Conservation (phyloP, 2,113 vertebrate species). For the Malurus alboscapulatus region DNA sequence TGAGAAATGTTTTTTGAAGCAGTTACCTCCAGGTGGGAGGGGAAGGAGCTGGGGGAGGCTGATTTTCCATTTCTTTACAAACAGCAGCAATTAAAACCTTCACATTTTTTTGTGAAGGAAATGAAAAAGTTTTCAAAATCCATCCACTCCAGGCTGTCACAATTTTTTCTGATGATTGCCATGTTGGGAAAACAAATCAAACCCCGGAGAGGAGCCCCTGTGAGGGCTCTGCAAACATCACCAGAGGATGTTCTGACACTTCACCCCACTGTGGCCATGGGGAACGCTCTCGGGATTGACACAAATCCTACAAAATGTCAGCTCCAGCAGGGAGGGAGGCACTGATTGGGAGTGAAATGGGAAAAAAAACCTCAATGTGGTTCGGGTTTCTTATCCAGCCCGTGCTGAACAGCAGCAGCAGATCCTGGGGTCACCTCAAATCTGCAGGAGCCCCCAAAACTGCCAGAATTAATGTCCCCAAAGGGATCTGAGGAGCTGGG, state of each 20-base stretch:
- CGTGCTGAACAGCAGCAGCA: neutral
- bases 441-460: neutral
- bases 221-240: neutral
- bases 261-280: neutral
- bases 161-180: neutral
- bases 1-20: neutral
- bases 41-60: neutral
- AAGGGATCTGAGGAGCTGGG: rapidly evolving
- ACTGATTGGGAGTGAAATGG: neutral
- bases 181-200: neutral
- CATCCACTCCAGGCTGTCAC: neutral
- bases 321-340: neutral
- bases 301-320: neutral
- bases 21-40: neutral
- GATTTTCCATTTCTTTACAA: neutral
- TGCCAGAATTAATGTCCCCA: neutral
- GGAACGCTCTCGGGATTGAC: neutral
- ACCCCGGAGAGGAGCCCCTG: neutral
- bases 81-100: neutral
- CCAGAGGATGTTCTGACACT: neutral
- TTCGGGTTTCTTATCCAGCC: neutral
- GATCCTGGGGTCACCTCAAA: no score
- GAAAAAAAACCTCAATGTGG: rapidly evolving
- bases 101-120: neutral
- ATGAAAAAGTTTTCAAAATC: neutral